Conservation (phyloP, 1,140 invertebrate genomes). For the Papilio polytes region DNA sequence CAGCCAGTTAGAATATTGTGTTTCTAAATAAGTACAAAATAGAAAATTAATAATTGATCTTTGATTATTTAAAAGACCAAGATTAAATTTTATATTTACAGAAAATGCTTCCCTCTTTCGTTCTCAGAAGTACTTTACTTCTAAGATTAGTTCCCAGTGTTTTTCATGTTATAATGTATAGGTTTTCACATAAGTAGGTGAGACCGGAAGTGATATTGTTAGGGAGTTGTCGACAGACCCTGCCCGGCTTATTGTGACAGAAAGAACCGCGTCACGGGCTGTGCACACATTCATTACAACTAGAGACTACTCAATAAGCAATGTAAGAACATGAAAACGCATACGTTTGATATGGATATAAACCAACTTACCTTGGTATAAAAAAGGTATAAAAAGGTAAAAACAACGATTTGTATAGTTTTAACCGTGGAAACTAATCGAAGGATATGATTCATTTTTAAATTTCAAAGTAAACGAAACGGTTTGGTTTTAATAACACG, state of each 20-base stretch:
- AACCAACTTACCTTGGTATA: neutral
- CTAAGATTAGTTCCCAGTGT: neutral
- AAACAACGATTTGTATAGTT: neutral
- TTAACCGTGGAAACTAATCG: neutral
- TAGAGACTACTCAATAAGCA: conserved; percentile 17
- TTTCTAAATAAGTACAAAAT: too few species aligned
- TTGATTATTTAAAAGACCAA: too few species aligned
- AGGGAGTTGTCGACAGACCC: conserved; percentile 47
- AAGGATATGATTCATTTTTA: conserved; percentile 6
- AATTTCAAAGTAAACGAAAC: neutral
- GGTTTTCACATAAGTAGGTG: conserved; percentile 45
- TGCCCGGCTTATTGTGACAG: conserved; percentile 52
- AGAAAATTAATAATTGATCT: too few species aligned
- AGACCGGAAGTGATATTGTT: conserved; percentile 61
- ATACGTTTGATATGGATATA: neutral
- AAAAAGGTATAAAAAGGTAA: too few species aligned
- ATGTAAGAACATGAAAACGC: conserved; percentile 30
- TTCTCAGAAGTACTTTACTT: neutral
- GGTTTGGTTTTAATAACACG: neutral
- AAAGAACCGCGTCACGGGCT: conserved; percentile 58
- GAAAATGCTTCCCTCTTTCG: too few species aligned
- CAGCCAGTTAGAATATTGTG: too few species aligned
- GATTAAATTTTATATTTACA: too few species aligned
- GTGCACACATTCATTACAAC: conserved; percentile 49
- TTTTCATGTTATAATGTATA: conserved; percentile 27